phyloP scores from a whole-genome alignment of 2,888 invertebrate genomes.

The Parapristionchus giblindavisi region DNA sequence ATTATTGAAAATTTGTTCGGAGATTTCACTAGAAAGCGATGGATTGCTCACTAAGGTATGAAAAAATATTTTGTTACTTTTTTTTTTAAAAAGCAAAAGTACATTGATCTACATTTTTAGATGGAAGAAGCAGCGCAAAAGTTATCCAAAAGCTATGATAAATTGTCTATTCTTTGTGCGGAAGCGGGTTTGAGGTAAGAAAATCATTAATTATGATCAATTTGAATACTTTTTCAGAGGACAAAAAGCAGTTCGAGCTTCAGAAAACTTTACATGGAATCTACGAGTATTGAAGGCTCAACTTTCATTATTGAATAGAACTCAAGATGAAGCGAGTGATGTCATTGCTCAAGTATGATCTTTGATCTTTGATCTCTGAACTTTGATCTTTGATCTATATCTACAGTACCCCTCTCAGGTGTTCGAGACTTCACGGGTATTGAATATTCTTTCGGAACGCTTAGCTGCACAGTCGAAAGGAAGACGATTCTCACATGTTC shows the following conservation, averaged over 20 bases:
- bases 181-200: conserved; percentile 73
- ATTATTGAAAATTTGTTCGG: conserved; percentile 56
- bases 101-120: conserved; percentile 44
- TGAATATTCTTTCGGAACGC: conserved; percentile 48
- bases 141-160: conserved; percentile 71
- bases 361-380: not conserved
- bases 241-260: conserved; percentile 67
- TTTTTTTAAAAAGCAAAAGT: too few relatives aligned
- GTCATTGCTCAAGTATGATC: conserved; percentile 73
- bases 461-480: conserved; percentile 39
- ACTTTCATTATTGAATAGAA: conserved; percentile 73
- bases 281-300: conserved; percentile 75
- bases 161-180: conserved; percentile 71
- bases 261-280: conserved; percentile 75
- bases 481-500: conserved; percentile 51
- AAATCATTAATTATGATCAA: conserved; percentile 69
- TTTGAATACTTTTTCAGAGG: conserved; percentile 34
- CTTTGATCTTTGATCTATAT: conserved; percentile 26
- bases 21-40: conserved; percentile 55
- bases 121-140: conserved; percentile 66
- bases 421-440: conserved; percentile 56
- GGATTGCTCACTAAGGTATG: conserved; percentile 52
- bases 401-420: conserved; percentile 39
- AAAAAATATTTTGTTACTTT: not conserved
- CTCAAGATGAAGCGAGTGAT: conserved; percentile 73